A percentile compares a stretch with the other conserved stretches of the same genome.
Evolutionary conservation across 2,797 vertebrate genomes (phyloP).

Genomic region (Jordanella pulchra): DNA sequence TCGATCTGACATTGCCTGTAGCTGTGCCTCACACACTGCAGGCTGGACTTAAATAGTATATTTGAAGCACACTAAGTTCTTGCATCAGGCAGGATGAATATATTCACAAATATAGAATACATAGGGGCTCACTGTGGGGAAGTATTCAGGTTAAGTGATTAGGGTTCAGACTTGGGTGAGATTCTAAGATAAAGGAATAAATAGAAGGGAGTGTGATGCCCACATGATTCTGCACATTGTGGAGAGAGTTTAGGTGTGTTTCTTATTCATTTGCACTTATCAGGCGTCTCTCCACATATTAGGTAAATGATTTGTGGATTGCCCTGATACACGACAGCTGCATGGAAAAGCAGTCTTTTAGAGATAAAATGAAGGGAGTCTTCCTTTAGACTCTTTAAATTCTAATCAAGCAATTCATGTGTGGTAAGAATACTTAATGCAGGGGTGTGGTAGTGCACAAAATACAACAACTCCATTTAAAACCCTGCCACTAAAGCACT

Average conservation of each 20-base stretch:
- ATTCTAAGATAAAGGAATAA: conserved; percentile 34
- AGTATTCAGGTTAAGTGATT: conserved; percentile 16
- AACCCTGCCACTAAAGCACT: conserved; percentile 30
- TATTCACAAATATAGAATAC: conserved; percentile 17
- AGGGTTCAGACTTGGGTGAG: conserved; percentile 36
- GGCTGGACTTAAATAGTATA: not conserved
- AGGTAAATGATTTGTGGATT: conserved; percentile 30
- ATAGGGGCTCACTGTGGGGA: not conserved
- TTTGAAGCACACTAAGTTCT: not conserved
- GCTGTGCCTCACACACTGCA: not conserved
- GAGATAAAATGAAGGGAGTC: conserved; percentile 23
- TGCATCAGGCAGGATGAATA: conserved; percentile 14
- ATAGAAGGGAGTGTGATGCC: conserved; percentile 26
- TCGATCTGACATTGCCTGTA: conserved; percentile 17
- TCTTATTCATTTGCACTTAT: conserved; percentile 13
- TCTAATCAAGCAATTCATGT: conserved; percentile 45
- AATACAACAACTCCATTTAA: conserved; percentile 56
- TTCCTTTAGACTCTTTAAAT: conserved; percentile 43
- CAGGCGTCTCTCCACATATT: conserved; percentile 16
- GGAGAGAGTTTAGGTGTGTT: conserved; percentile 16
- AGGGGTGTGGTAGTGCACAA: conserved; percentile 42
- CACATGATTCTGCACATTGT: not conserved
- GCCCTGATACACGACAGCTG: conserved; percentile 9
- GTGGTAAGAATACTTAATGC: conserved; percentile 63
- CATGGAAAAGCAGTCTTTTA: conserved; percentile 33